phyloP scores from a whole-genome alignment of 2,888 invertebrate genomes.

The Saturnia japonica region DNA sequence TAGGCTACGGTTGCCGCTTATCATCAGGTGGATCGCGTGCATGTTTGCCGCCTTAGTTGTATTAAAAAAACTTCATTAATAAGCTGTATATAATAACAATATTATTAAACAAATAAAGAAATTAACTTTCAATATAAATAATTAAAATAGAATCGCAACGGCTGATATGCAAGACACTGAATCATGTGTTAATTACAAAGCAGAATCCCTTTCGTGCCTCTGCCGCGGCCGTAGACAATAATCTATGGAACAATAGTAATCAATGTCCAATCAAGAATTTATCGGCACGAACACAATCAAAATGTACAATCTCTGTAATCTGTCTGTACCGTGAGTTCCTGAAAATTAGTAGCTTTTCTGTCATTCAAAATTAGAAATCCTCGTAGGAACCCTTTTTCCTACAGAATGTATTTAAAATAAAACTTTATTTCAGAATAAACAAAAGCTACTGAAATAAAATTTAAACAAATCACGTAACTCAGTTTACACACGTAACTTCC shows the following conservation, averaged over 20 bases:
- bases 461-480: neutral
- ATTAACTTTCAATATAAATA: neutral
- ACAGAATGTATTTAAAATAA: no score
- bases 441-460: no score
- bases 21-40: no score
- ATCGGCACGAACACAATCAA: constrained; percentile 56
- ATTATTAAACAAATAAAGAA: neutral
- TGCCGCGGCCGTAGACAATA: constrained; percentile 39
- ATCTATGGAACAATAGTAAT: constrained; percentile 49
- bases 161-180: neutral
- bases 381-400: neutral
- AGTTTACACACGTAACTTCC: neutral
- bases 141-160: neutral
- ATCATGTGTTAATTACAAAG: constrained; percentile 40
- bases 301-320: constrained; percentile 36
- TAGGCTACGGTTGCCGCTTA: no score
- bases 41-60: no score
- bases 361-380: neutral
- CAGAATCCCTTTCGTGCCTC: constrained; percentile 40
- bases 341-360: constrained; percentile 20
- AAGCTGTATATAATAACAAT: neutral
- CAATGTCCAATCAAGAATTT: constrained; percentile 45
- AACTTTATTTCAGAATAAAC: no score
- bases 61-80: no score
- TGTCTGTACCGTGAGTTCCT: constrained; percentile 29